These are phyloP conservation scores for Bhutanitis thaidina DNA, from an alignment of 2,888 invertebrate species.

Conservation along the genomic window DNA sequence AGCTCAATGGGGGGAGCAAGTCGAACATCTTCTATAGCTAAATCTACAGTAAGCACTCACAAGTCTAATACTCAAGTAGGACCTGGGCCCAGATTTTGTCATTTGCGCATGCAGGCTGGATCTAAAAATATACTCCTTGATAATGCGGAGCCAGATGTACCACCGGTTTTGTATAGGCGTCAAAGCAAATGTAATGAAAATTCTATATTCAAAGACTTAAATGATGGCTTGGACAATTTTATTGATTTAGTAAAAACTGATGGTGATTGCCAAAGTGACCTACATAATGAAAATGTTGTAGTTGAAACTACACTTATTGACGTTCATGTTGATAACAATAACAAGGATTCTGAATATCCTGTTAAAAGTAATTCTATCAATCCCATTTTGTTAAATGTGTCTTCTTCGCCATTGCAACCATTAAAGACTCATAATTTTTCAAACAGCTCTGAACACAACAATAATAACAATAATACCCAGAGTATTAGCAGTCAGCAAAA, in stretches of 20 bases:
- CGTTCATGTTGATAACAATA: slow-evolving; percentile 66
- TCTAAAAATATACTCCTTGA: slow-evolving; percentile 90
- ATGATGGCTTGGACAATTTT: slow-evolving; percentile 63
- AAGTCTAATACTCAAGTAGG: slow-evolving; percentile 73
- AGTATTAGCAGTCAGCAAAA: slow-evolving; percentile 58
- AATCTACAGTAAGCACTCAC: slow-evolving; percentile 73
- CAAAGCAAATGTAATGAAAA: slow-evolving; percentile 75
- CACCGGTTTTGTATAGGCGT: slow-evolving; percentile 86
- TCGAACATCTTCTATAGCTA: slow-evolving; percentile 69
- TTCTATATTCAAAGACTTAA: slow-evolving; percentile 65
- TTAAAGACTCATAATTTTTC: slow-evolving; percentile 69
- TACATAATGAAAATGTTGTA: slow-evolving; percentile 56
- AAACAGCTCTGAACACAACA: slow-evolving; percentile 63
- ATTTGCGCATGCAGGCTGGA: slow-evolving; percentile 87
- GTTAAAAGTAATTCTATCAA: slow-evolving; percentile 56
- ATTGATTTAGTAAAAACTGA: slow-evolving; percentile 55
- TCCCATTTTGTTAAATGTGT: slow-evolving; percentile 66
- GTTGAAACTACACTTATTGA: slow-evolving; percentile 70
- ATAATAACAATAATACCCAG: slow-evolving; percentile 59
- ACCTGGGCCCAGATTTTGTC: slow-evolving; percentile 87
- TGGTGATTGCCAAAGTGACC: slow-evolving; percentile 40
- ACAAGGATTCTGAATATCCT: slow-evolving; percentile 51
- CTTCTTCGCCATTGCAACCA: slow-evolving; percentile 71
- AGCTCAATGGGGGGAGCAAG: slow-evolving; percentile 71
- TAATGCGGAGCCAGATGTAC: slow-evolving; percentile 85